Percentiles rank a stretch among this genome's conserved stretches.
phyloP scores from a whole-genome alignment of 2,888 invertebrate genomes.

The Drosophila nr. fundita region DNA sequence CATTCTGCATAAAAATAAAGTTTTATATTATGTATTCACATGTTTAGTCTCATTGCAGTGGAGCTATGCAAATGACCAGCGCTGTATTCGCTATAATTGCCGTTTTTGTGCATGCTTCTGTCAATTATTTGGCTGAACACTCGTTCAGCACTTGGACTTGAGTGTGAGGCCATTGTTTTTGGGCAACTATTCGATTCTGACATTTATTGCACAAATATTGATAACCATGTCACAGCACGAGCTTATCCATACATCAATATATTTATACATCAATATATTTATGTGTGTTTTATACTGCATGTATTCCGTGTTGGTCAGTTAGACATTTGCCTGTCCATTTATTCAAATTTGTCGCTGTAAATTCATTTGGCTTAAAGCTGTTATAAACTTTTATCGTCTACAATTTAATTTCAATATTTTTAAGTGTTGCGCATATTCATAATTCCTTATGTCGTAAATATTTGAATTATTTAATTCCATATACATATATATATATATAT shows the following conservation, averaged over 20 bases:
- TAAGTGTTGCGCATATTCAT: background rate
- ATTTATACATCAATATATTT: background rate
- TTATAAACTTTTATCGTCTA: conserved; percentile 19
- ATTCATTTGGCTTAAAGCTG: conserved; percentile 18
- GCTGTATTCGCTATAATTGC: conserved; percentile 56
- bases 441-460: conserved; percentile 8
- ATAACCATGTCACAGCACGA: conserved; percentile 24
- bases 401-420: conserved; percentile 3
- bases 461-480: conserved; percentile 27
- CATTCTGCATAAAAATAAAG: background rate
- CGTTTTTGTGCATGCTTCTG: conserved; percentile 56
- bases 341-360: conserved; percentile 72
- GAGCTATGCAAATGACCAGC: background rate
- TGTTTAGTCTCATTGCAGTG: background rate
- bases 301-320: conserved; percentile 37
- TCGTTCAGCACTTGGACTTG: conserved; percentile 24
- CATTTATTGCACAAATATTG: conserved; percentile 64
- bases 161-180: conserved; percentile 52
- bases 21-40: no score
- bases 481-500: conserved; percentile 13
- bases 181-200: conserved; percentile 57
- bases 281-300: background rate
- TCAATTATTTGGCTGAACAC: conserved; percentile 55
- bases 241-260: conserved; percentile 1
- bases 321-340: conserved; percentile 52